Conservation (phyloP, 37 sponge, comb jelly and placozoan species). For the Geodia barretti region DNA sequence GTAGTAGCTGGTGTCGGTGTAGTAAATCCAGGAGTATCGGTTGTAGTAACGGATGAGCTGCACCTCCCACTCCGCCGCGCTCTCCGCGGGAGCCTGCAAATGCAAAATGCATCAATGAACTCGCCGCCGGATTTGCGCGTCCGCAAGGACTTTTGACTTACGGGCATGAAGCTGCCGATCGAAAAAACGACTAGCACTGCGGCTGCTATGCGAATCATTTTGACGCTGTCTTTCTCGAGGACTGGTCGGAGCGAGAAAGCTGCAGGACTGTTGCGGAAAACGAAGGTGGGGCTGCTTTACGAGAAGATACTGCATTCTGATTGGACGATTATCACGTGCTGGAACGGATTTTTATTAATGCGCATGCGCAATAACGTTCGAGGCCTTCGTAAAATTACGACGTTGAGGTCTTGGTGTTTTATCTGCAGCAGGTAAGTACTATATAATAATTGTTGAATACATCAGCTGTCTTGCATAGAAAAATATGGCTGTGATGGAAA, state of each 20-base stretch:
- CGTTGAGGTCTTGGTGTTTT: too few species aligned
- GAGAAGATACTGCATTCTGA: not conserved
- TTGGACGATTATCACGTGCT: not conserved
- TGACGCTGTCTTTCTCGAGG: too few species aligned
- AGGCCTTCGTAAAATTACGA: too few species aligned
- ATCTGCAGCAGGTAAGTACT: too few species aligned
- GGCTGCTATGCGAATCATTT: not conserved
- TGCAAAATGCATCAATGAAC: not conserved
- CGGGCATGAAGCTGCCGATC: not conserved
- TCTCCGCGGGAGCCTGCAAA: not conserved
- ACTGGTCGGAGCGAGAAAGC: too few species aligned
- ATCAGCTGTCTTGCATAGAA: too few species aligned
- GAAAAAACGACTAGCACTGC: not conserved
- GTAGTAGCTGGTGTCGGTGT: not conserved
- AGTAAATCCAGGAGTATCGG: not conserved
- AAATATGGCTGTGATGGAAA: too few species aligned
- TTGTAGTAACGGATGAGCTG: not conserved
- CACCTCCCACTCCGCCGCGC: not conserved
- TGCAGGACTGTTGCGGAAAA: not conserved
- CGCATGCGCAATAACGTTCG: not conserved
- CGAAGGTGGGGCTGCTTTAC: not conserved
- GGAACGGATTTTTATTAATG: not conserved
- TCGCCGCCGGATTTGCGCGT: not conserved
- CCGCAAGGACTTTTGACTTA: too few species aligned
- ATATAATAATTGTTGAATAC: too few species aligned